Conservation (phyloP, 2,113 vertebrate species). For the Poicephalus gulielmi region DNA sequence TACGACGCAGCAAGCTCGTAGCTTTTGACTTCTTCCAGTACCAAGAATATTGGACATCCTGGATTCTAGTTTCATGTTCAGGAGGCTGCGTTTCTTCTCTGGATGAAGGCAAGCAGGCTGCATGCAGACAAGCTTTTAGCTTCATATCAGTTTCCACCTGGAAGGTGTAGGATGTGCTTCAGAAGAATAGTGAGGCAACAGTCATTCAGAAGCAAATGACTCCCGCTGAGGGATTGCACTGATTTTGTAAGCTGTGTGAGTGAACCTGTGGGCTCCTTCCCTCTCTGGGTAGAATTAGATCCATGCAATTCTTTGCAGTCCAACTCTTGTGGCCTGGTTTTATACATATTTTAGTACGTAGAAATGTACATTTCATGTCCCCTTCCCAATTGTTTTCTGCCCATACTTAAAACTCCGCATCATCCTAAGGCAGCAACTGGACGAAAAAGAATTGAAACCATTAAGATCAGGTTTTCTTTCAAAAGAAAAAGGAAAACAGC, state of each 20-base stretch:
- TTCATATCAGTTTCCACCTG: background rate
- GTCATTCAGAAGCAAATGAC: conserved; percentile 28
- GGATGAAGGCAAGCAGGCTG: background rate
- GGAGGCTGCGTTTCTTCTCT: background rate
- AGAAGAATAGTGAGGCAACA: background rate
- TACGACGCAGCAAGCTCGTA: background rate
- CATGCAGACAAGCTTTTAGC: background rate
- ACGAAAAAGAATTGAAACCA: conserved; percentile 55
- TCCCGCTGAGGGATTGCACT: conserved; percentile 19
- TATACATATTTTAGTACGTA: conserved; percentile 27
- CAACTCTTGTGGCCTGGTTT: conserved; percentile 34
- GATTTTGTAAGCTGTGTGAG: conserved; percentile 57
- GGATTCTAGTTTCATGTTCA: background rate
- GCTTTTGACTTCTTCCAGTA: background rate
- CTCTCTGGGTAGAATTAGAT: conserved; percentile 46
- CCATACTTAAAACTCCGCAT: background rate
- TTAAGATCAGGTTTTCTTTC: conserved; percentile 32
- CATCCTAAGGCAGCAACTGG: background rate
- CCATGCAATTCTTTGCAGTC: conserved; percentile 14
- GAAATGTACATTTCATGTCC: background rate
- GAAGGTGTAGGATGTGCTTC: background rate
- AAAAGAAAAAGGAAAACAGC: background rate
- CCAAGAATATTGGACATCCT: background rate
- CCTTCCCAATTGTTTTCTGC: conserved; percentile 45
- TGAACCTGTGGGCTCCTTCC: background rate